Base-by-base conservation (phyloP, 2,113 vertebrate species). In the Melierax canorus region DNA sequence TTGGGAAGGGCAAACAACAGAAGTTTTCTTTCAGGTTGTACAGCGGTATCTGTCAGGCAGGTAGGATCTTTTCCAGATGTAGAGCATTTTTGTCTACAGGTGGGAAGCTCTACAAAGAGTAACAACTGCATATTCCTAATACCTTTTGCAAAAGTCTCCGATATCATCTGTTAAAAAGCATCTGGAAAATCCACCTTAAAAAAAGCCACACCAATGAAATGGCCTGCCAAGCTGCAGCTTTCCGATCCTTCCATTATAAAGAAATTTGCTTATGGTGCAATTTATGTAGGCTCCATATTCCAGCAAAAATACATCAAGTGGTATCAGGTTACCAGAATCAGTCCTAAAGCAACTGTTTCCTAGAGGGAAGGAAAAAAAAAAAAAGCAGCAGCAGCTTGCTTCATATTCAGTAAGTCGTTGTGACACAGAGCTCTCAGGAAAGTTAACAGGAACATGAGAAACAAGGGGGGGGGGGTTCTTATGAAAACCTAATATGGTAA, bases 121-220 rank as follows among this genome's bases (percentile, higher is more conserved):
- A 59, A 67, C 34, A 56, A 11, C 20, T n/a, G 19, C 24, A 2
- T 88, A 16, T 73, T 82, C 26, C 30, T 41, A 58, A 63, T 26
- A 36, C 12, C n/a, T 51, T 82, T 71, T 53, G 29, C 85, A 92
- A 78, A 83, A 86, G 45, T 62, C 74, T 73, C 74, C 60, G 74
- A 36, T 64, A 80, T 71, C 14, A 84, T 79, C 84, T 89, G 23
- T 67, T 96, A 46, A 92, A 90, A 95, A 88, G 53, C 15, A 6
- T 77, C 75, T 97, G 78, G 82, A 90, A 96, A 95, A 95, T 97
- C 95, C 96, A 97, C 96, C 96, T 97, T 97, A 96, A 97, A 88
- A 96, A 93, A 93, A 6, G 7, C 53, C 73, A 89, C 73, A 87
- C 88, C 90, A 95, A 72, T 62, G 76, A 87, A 94, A 50, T 0